A percentile compares a stretch with the other conserved stretches of the same genome.
Evolutionary conservation across 2,113 vertebrate genomes (phyloP).

Genomic region (Crypturellus undulatus): DNA sequence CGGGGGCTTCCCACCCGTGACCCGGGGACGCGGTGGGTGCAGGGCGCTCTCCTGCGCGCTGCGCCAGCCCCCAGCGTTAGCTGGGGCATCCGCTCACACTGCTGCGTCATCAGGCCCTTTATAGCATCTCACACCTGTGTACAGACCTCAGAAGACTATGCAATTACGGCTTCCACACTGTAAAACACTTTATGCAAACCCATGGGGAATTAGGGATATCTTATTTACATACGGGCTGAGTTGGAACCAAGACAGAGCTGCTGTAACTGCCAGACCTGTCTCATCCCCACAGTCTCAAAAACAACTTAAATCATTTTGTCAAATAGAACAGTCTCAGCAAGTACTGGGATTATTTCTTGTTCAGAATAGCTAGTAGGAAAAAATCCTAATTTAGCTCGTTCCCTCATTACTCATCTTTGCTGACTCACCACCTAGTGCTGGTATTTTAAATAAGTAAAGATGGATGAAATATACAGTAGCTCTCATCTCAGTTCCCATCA

Average conservation of each 20-base stretch:
- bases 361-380: neutral
- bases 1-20: neutral
- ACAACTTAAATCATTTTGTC: neutral
- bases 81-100: neutral
- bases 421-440: neutral
- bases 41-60: neutral
- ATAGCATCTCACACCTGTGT: neutral
- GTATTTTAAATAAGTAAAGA: neutral
- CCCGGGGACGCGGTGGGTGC: too few relatives aligned
- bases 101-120: neutral
- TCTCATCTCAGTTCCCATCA: neutral
- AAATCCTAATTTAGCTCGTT: neutral
- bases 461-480: neutral
- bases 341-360: neutral
- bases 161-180: neutral
- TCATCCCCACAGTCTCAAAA: neutral
- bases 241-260: neutral
- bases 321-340: neutral
- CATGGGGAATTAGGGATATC: neutral
- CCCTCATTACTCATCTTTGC: slow-evolving; percentile 1
- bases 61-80: neutral
- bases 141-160: neutral
- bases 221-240: fast-evolving
- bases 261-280: neutral
- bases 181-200: neutral